These are phyloP conservation scores for Prionace glauca DNA, from an alignment of 2,797 vertebrate species.

Conservation along the genomic window DNA sequence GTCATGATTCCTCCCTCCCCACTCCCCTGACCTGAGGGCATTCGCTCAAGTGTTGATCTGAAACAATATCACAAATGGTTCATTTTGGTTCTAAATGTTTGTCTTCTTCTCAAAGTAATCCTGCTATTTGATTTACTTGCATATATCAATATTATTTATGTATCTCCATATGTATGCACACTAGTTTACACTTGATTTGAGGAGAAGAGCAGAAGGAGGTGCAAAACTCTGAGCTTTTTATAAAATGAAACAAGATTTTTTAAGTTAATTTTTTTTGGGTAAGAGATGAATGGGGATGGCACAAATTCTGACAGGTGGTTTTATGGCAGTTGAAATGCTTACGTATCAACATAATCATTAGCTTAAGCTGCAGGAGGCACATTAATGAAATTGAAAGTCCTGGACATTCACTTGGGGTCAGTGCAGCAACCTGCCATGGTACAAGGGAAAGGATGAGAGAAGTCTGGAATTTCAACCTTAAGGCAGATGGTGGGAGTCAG, in stretches of 20 bases:
- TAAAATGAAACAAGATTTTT: background rate
- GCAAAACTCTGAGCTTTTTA: background rate
- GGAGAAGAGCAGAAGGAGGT: background rate
- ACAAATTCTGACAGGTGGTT: background rate
- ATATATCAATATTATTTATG: background rate
- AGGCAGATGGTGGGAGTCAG: too few relatives aligned
- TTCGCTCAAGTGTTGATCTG: background rate
- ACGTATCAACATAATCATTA: too few relatives aligned
- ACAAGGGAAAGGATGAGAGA: too few relatives aligned
- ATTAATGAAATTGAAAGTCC: too few relatives aligned
- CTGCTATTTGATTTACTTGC: background rate
- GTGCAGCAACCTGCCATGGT: too few relatives aligned
- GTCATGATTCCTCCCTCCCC: background rate
- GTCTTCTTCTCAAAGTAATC: background rate
- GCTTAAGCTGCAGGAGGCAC: too few relatives aligned
- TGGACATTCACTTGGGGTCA: too few relatives aligned
- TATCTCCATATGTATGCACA: background rate
- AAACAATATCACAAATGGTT: background rate
- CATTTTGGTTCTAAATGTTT: background rate
- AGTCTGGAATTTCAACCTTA: too few relatives aligned
- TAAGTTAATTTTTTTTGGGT: background rate
- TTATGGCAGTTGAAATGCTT: too few relatives aligned
- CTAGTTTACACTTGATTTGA: background rate
- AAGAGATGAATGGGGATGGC: background rate
- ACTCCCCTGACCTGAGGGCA: background rate